Evolutionary conservation across 2,888 invertebrate species (phyloP).

Genomic region (Sericinus montela): DNA sequence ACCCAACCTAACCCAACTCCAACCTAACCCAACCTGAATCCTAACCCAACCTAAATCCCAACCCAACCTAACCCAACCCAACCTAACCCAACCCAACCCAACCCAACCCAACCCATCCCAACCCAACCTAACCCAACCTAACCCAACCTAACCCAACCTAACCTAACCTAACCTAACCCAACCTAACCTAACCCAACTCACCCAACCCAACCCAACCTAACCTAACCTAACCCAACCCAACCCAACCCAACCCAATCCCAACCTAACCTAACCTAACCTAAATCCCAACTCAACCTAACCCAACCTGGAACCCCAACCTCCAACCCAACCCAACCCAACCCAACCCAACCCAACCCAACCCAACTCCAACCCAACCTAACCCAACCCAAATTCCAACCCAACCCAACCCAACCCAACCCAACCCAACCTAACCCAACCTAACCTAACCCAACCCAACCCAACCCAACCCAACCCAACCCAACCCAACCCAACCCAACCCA

Average conservation of each 20-base stretch:
- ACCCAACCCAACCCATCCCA: slow-evolving; percentile 18
- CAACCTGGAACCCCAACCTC: slow-evolving; percentile 24
- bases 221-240: slow-evolving; percentile 18
- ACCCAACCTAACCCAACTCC: neutral
- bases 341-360: slow-evolving; percentile 27
- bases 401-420: slow-evolving; percentile 30
- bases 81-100: slow-evolving; percentile 12
- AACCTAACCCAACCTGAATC: neutral
- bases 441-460: slow-evolving; percentile 27
- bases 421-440: slow-evolving; percentile 28
- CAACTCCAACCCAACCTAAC: no score
- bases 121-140: neutral
- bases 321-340: slow-evolving; percentile 21
- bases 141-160: neutral
- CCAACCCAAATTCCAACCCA: slow-evolving; percentile 24
- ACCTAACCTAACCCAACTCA: neutral
- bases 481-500: slow-evolving; percentile 32
- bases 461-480: slow-evolving; percentile 25
- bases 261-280: no score
- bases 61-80: slow-evolving; percentile 17
- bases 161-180: neutral
- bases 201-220: neutral
- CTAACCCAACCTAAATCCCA: neutral
- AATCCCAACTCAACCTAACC: no score
- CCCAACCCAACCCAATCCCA: no score